Percentiles rank a stretch among this genome's conserved stretches.
Conservation (phyloP, 2,797 vertebrate genomes). For the Perodicticus potto region DNA sequence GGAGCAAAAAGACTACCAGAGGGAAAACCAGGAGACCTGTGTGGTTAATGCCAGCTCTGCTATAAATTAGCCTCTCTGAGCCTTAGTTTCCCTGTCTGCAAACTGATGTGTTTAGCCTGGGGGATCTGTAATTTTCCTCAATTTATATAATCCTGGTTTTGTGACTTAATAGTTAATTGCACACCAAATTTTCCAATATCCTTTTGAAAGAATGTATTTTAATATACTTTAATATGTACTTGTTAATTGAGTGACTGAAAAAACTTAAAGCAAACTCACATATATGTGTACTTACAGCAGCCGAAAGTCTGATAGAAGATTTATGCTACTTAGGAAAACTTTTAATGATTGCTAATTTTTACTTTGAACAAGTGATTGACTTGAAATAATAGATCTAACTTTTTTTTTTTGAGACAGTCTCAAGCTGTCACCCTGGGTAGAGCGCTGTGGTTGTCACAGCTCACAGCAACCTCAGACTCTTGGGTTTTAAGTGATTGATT, state of each 20-base stretch:
- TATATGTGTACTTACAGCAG: not conserved
- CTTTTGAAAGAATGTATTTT: constrained; percentile 46
- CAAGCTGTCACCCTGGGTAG: no score
- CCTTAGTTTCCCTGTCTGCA: constrained; percentile 31
- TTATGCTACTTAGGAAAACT: constrained; percentile 32
- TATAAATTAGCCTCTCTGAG: not conserved
- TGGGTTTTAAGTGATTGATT: no score
- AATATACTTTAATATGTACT: not conserved
- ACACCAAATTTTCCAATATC: constrained; percentile 39
- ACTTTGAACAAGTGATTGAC: constrained; percentile 15
- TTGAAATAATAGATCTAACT: constrained; percentile 45
- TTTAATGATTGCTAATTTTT: constrained; percentile 61
- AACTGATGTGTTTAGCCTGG: not conserved
- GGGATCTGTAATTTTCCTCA: constrained; percentile 17
- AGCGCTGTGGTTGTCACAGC: no score
- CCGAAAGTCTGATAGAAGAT: constrained; percentile 20
- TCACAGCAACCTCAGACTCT: no score
- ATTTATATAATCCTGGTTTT: constrained; percentile 61
- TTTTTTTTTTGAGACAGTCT: not conserved
- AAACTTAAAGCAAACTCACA: constrained; percentile 27
- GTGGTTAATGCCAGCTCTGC: not conserved
- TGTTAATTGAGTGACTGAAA: constrained; percentile 37
- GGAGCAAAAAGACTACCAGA: not conserved
- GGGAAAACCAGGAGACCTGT: not conserved
- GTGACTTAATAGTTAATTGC: constrained; percentile 26